Percentiles rank a stretch among this genome's conserved stretches.
Conservation (phyloP, 1,140 invertebrate species). For the Drosophila kepulauana region DNA sequence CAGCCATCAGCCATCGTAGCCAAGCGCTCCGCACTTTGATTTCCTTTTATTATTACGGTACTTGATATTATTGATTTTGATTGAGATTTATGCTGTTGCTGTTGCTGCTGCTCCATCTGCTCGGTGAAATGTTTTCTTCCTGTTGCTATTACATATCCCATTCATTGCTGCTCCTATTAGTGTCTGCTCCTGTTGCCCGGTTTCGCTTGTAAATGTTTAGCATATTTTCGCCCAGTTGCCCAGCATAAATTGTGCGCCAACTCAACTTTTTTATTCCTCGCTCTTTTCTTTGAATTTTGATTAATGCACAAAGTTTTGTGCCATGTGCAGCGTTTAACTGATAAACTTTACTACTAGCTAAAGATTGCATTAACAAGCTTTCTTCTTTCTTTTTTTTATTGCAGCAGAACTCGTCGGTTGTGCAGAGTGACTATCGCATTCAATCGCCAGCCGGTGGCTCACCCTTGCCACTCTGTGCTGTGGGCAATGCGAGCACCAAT, state of each 20-base stretch:
- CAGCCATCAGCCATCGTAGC: too few species aligned
- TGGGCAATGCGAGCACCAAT: slow-evolving; percentile 61
- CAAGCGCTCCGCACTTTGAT: slow-evolving; percentile 29
- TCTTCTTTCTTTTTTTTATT: slow-evolving; percentile 26
- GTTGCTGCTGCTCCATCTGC: not conserved
- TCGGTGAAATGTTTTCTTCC: slow-evolving; percentile 9
- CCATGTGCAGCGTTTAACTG: slow-evolving; percentile 59
- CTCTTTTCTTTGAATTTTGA: slow-evolving; percentile 25
- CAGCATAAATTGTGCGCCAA: slow-evolving; percentile 46
- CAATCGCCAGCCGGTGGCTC: slow-evolving; percentile 84
- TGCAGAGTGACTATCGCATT: slow-evolving; percentile 80
- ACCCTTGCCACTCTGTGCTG: slow-evolving; percentile 80
- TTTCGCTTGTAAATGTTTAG: slow-evolving; percentile 57
- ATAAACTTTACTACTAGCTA: slow-evolving; percentile 59
- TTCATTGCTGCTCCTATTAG: slow-evolving; percentile 10
- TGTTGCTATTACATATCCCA: slow-evolving; percentile 37
- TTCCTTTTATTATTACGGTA: slow-evolving; percentile 78
- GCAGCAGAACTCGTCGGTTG: slow-evolving; percentile 86
- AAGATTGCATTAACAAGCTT: slow-evolving; percentile 43
- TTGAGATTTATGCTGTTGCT: slow-evolving; percentile 73
- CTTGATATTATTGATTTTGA: slow-evolving; percentile 83
- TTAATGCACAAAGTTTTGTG: slow-evolving; percentile 71
- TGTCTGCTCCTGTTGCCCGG: slow-evolving; percentile 9
- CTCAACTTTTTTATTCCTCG: slow-evolving; percentile 31
- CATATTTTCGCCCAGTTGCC: slow-evolving; percentile 57